Evolutionary conservation across 2,888 invertebrate species (phyloP).

Genomic region (Pammene fasciana): DNA sequence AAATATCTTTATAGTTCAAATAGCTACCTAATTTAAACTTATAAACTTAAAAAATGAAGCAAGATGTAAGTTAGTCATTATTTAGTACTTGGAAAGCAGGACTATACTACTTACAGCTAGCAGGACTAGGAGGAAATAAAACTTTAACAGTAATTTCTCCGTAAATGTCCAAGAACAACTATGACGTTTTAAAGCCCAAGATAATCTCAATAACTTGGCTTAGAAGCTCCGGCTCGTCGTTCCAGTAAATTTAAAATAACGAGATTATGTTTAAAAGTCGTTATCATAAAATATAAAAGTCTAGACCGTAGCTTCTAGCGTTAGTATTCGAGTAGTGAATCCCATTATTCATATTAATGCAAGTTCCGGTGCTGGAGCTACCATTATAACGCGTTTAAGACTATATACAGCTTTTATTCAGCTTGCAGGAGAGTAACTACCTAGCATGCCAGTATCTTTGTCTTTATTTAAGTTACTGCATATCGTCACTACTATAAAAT

Average conservation of each 20-base stretch:
- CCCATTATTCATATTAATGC: slow-evolving; percentile 64
- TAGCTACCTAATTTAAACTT: too few relatives aligned
- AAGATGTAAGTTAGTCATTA: too few relatives aligned
- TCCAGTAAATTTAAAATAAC: slow-evolving; percentile 40
- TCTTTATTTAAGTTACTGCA: neutral
- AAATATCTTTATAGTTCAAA: too few relatives aligned
- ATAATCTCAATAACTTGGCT: slow-evolving; percentile 33
- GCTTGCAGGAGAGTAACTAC: neutral
- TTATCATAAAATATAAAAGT: slow-evolving; percentile 41
- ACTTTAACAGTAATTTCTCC: neutral
- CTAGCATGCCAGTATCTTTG: neutral
- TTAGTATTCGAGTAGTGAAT: slow-evolving; percentile 58
- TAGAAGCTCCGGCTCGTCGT: slow-evolving; percentile 12
- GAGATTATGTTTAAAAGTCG: slow-evolving; percentile 38
- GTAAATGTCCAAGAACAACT: slow-evolving; percentile 1
- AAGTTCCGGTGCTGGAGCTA: slow-evolving; percentile 53
- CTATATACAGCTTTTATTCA: slow-evolving; percentile 42
- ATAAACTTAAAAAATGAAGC: too few relatives aligned
- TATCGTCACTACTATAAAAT: too few relatives aligned
- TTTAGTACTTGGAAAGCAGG: too few relatives aligned
- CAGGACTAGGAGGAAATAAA: too few relatives aligned
- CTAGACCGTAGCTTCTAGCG: slow-evolving; percentile 53
- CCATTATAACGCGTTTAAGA: slow-evolving; percentile 44
- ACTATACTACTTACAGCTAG: too few relatives aligned
- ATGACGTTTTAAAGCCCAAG: slow-evolving; percentile 5